These are phyloP conservation scores for Eleutherodactylus coqui DNA, from an alignment of 2,797 vertebrate genomes.

Conservation along the genomic window DNA sequence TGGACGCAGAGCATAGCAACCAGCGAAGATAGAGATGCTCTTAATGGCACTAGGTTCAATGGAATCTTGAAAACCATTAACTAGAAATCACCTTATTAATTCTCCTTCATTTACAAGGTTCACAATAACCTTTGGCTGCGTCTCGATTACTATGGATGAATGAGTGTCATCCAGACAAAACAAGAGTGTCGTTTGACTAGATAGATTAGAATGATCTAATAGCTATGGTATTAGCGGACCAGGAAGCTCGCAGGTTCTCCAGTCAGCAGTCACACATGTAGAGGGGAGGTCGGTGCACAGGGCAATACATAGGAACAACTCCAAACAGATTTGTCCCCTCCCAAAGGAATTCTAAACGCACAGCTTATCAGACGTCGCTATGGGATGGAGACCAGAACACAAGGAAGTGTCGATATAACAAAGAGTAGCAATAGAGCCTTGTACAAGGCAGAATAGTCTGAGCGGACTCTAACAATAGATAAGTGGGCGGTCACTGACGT, in stretches of 20 bases:
- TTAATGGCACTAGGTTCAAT: slow-evolving; percentile 13
- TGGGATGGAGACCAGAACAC: slow-evolving; percentile 51
- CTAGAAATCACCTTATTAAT: slow-evolving; percentile 24
- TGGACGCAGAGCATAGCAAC: slow-evolving; percentile 55
- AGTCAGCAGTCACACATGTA: background rate
- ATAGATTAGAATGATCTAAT: slow-evolving; percentile 25
- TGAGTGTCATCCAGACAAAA: slow-evolving; percentile 22
- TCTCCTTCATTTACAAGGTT: slow-evolving; percentile 20
- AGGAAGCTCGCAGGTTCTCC: background rate
- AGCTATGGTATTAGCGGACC: slow-evolving; percentile 30
- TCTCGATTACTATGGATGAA: slow-evolving; percentile 16
- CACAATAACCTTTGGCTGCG: background rate
- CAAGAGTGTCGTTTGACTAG: background rate
- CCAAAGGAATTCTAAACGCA: slow-evolving; percentile 58
- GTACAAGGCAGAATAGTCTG: background rate
- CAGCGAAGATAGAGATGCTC: slow-evolving; percentile 11
- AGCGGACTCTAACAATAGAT: slow-evolving; percentile 22
- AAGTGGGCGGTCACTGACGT: background rate
- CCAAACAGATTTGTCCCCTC: slow-evolving; percentile 55
- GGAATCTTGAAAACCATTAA: slow-evolving; percentile 19
- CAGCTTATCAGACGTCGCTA: slow-evolving; percentile 47
- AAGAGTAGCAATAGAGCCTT: background rate
- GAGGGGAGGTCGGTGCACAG: slow-evolving; percentile 15
- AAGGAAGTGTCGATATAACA: slow-evolving; percentile 37
- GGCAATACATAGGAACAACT: slow-evolving; percentile 49